These are phyloP conservation scores for Thera obeliscata DNA, from an alignment of 2,888 invertebrate genomes.

Conservation along the genomic window DNA sequence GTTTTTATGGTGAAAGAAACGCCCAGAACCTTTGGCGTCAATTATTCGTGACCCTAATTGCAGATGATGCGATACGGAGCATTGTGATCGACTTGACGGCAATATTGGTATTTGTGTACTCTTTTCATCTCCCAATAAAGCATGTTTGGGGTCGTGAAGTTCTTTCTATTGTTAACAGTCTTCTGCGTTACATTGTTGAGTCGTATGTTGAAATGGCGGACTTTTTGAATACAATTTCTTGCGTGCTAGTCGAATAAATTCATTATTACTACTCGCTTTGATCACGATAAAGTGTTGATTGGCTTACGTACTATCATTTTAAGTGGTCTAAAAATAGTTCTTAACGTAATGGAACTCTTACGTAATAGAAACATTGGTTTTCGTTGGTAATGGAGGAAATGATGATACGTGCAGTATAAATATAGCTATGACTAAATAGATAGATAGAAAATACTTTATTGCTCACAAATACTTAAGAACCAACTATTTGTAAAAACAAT, in stretches of 20 bases:
- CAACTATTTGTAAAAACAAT: no score
- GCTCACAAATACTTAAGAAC: no score
- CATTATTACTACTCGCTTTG: constrained; percentile 11
- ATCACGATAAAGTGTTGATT: constrained; percentile 28
- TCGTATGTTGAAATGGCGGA: constrained; percentile 51
- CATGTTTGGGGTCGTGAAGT: constrained; percentile 64
- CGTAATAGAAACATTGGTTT: constrained; percentile 11
- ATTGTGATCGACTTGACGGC: constrained; percentile 75
- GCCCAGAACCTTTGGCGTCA: constrained; percentile 78
- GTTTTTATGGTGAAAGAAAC: constrained; percentile 68
- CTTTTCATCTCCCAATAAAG: constrained; percentile 53
- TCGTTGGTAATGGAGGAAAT: not conserved
- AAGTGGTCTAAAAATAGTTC: constrained; percentile 30
- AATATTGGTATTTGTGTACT: constrained; percentile 72
- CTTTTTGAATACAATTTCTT: constrained; percentile 26
- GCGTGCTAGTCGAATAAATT: constrained; percentile 11
- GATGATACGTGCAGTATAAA: no score
- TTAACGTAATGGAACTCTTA: constrained; percentile 10
- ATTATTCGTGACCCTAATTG: constrained; percentile 83
- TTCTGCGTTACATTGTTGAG: constrained; percentile 52
- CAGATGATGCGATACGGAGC: constrained; percentile 78
- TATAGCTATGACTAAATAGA: no score
- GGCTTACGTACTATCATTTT: constrained; percentile 32
- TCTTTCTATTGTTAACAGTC: constrained; percentile 64
- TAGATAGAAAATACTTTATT: no score